Evolutionary conservation across 2,888 invertebrate genomes (phyloP), one percentile per base, ranked within the genome.

Genomic region (Bhutanitis thaidina): DNA sequence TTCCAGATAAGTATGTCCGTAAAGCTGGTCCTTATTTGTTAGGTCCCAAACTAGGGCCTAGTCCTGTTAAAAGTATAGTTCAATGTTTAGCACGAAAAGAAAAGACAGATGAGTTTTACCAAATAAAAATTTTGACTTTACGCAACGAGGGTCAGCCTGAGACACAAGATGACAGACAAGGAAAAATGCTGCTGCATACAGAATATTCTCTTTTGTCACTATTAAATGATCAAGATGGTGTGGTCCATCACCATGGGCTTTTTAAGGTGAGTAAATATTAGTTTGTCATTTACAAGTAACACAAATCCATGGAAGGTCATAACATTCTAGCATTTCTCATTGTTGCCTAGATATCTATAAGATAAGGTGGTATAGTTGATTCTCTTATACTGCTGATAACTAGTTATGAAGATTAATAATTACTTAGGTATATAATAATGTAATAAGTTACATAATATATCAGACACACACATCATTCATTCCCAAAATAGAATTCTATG

Each of bases 171-270:
- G 94, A 95, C 61, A 86, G 89, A 36, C 94, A 95, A 75, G 95
- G 95, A 1, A 95, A 94, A 80, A 94, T 94, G 93, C 72, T 95
- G 16, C 73, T 95, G 12, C 94, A 95, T 64, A 94, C 94, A 0
- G 95, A 95, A 71, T 94, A 93, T 75, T 93, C 94, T 5, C 75
- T 95, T 8, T 77, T 95, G 32, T 93, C 93, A 3, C 73, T 94
- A 47, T 80, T 95, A 20, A 91, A 92, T 51, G 91, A 93, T 65
- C 92, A 93, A 65, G 91, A 92, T 59, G 94, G 95, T 14, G 93
- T 95, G 9, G 92, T 94, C 52, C 94, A 94, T 69, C 94, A 94
- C 68, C 94, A 94, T 82, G 94, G 94, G 30, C 85, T 95, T 55
- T 95, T 93, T 71, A 94, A 94, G 90, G 94, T 94, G 74, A 57